A percentile compares a stretch with the other conserved stretches of the same genome.
phyloP scores from a whole-genome alignment of 2,113 vertebrate species.

The Oryzias javanicus region DNA sequence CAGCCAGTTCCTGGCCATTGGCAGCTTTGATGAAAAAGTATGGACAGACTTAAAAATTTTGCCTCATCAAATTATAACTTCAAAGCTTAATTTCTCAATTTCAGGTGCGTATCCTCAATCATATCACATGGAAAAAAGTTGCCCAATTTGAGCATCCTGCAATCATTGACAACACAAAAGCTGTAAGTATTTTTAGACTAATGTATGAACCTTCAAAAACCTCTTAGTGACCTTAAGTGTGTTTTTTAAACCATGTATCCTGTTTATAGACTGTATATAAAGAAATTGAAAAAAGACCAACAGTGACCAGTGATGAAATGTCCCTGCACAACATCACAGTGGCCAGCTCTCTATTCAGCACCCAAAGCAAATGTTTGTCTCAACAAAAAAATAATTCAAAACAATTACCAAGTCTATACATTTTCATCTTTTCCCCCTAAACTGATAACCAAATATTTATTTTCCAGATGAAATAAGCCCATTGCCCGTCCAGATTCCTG shows the following conservation, averaged over 20 bases:
- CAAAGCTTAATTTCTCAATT: neutral
- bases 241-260: neutral
- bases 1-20: constrained; percentile 93
- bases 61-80: neutral
- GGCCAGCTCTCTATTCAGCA: constrained; percentile 72
- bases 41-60: neutral
- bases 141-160: constrained; percentile 85
- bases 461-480: constrained; percentile 83
- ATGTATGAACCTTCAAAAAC: neutral
- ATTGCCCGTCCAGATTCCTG: constrained; percentile 81
- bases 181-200: constrained; percentile 74
- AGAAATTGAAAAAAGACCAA: constrained; percentile 84
- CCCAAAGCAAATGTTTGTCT: constrained; percentile 89
- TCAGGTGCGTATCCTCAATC: constrained; percentile 93
- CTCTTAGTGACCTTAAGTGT: neutral
- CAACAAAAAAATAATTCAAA: neutral
- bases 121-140: constrained; percentile 94
- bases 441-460: constrained; percentile 25
- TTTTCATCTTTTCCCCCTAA: neutral
- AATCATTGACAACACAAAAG: constrained; percentile 75
- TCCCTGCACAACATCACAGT: constrained; percentile 74
- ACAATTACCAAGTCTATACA: neutral
- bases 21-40: constrained; percentile 97
- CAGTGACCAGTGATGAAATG: constrained; percentile 72
- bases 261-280: constrained; percentile 86